These are phyloP conservation scores for Echeneis naucrates DNA, from an alignment of 2,797 vertebrate species.

Conservation along the genomic window DNA sequence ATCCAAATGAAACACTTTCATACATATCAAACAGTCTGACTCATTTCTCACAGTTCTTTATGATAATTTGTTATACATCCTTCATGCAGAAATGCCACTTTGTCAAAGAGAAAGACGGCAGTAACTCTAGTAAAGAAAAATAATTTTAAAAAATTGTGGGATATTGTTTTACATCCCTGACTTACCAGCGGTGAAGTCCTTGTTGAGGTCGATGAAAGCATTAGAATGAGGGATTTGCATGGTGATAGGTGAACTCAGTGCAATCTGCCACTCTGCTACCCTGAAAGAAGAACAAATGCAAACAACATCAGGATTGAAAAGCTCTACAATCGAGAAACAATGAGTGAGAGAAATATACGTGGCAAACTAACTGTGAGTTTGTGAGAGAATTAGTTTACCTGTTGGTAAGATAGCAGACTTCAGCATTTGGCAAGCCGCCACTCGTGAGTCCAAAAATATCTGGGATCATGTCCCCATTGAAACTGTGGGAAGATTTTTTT, in stretches of 20 bases:
- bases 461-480: constrained; percentile 96
- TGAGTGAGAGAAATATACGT: background rate
- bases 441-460: constrained; percentile 90
- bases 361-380: background rate
- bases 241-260: constrained; percentile 70
- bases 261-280: constrained; percentile 80
- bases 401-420: constrained; percentile 85
- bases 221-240: constrained; percentile 93
- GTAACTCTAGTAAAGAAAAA: too few relatives aligned
- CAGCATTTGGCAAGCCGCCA: constrained; percentile 68
- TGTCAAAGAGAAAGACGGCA: background rate
- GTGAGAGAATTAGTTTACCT: constrained; percentile 79
- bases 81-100: background rate
- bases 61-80: background rate
- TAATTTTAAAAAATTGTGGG: too few relatives aligned
- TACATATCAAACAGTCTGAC: background rate
- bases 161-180: constrained; percentile 28
- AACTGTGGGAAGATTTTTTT: constrained; percentile 81
- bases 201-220: constrained; percentile 95
- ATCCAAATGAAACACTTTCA: background rate
- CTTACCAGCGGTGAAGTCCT: constrained; percentile 96
- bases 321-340: background rate
- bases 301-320: background rate
- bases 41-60: background rate
- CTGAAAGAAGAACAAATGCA: constrained; percentile 69